Conservation (phyloP, 2,797 vertebrate species). For the Pseudotriccus pelzelni region DNA sequence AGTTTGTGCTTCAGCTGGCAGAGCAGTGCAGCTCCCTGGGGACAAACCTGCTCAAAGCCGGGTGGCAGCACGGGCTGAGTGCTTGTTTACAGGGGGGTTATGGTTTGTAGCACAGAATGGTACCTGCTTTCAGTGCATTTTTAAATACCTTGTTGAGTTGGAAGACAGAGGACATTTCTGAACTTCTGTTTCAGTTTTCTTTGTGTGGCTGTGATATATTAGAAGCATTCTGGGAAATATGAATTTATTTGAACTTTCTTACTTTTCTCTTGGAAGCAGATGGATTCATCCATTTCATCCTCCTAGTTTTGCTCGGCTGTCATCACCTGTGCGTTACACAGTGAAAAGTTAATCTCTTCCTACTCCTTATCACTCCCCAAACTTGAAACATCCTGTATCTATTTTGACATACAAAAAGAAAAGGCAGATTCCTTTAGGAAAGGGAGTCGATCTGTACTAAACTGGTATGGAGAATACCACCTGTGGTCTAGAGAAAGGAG, state of each 20-base stretch:
- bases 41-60: background rate
- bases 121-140: background rate
- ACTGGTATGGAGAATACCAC: background rate
- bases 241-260: background rate
- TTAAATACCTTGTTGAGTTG: background rate
- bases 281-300: background rate
- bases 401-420: background rate
- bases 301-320: background rate
- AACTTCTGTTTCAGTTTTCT: background rate
- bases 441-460: background rate
- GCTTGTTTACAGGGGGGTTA: background rate
- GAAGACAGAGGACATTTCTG: background rate
- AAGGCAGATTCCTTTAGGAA: background rate
- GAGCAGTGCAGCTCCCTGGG: accelerated
- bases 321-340: background rate
- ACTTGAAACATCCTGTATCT: background rate
- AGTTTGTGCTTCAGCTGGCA: background rate
- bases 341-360: background rate
- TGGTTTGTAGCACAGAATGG: too few species aligned
- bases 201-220: background rate
- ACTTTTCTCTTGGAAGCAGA: background rate
- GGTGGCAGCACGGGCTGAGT: accelerated
- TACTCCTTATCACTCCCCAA: background rate
- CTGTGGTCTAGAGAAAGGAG: background rate
- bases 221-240: background rate